Evolutionary conservation across 2,888 invertebrate species (phyloP).

Genomic region (Galeopsomyia nigrocyanea): DNA sequence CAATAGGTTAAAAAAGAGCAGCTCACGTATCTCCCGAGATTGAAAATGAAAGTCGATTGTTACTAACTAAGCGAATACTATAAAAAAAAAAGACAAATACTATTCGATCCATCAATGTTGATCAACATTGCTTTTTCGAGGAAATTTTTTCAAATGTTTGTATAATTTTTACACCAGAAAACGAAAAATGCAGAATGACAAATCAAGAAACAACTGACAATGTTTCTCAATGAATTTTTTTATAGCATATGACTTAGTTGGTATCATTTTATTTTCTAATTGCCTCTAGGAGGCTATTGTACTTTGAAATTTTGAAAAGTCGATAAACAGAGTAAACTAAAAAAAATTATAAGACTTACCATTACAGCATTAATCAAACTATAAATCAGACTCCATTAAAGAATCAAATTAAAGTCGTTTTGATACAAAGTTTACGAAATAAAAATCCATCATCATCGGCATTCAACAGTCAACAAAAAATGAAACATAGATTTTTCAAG

Average conservation of each 20-base stretch:
- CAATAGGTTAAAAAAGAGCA: constrained; percentile 34
- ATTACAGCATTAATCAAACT: constrained; percentile 33
- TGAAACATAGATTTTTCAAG: constrained; percentile 42
- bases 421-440: constrained; percentile 35
- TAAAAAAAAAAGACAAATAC: constrained; percentile 21
- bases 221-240: constrained; percentile 30
- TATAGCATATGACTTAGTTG: constrained; percentile 33
- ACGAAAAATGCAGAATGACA: constrained; percentile 5
- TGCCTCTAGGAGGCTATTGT: constrained; percentile 14
- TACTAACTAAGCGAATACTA: constrained; percentile 36
- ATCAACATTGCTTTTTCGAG: constrained; percentile 7
- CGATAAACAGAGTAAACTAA: constrained; percentile 25
- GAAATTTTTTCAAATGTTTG: constrained; percentile 18
- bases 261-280: constrained; percentile 35
- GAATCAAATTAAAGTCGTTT: constrained; percentile 26
- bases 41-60: constrained; percentile 35
- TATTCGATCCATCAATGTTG: constrained; percentile 8
- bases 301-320: constrained; percentile 48
- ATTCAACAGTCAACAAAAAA: constrained; percentile 6
- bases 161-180: constrained; percentile 7
- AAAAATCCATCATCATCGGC: constrained; percentile 5
- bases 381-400: constrained; percentile 28
- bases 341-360: constrained; percentile 20
- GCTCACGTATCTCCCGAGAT: constrained; percentile 28
- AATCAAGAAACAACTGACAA: constrained; percentile 26